Evolutionary conservation across 2,888 invertebrate genomes (phyloP).

Genomic region (Micropterix aruncella): DNA sequence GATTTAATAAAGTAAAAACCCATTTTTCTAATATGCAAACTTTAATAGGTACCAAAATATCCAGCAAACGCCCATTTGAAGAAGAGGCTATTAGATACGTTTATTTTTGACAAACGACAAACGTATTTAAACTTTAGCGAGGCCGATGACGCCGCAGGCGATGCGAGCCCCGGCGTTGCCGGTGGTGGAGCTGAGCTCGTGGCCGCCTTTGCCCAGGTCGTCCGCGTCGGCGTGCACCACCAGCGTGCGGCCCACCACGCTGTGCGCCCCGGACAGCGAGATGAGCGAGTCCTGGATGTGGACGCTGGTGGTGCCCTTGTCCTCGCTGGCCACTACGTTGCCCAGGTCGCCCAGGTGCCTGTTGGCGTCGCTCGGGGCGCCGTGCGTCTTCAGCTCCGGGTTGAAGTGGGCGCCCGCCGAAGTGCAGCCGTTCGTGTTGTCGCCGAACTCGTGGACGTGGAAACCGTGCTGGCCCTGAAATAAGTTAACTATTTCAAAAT

Average conservation of each 20-base stretch:
- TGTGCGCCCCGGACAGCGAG: slow-evolving; percentile 47
- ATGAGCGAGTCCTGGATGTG: slow-evolving; percentile 28
- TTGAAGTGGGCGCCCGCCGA: slow-evolving; percentile 93
- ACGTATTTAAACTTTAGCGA: slow-evolving; percentile 26
- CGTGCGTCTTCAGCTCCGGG: slow-evolving; percentile 69
- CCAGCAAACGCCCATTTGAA: too few relatives aligned
- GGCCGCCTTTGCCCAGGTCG: slow-evolving; percentile 86
- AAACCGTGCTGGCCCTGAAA: slow-evolving; percentile 59
- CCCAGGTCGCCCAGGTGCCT: slow-evolving; percentile 90
- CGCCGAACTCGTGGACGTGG: slow-evolving; percentile 94
- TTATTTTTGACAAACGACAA: too few relatives aligned
- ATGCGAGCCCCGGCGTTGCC: slow-evolving; percentile 89
- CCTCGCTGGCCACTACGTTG: slow-evolving; percentile 52
- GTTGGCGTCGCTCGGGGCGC: slow-evolving; percentile 53
- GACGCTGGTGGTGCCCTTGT: slow-evolving; percentile 48
- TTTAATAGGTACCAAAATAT: too few relatives aligned
- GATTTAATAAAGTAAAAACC: too few relatives aligned
- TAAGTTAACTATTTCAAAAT: slow-evolving; percentile 2
- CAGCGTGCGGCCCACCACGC: slow-evolving; percentile 71
- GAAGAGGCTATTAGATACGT: too few relatives aligned
- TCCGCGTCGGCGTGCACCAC: slow-evolving; percentile 90
- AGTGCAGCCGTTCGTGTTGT: slow-evolving; percentile 91
- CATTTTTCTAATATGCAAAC: too few relatives aligned
- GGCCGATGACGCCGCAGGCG: slow-evolving; percentile 81
- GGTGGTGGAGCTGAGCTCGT: slow-evolving; percentile 83